Evolutionary conservation across 2,888 invertebrate genomes (phyloP).

Genomic region (Schrankia costaestrigalis): DNA sequence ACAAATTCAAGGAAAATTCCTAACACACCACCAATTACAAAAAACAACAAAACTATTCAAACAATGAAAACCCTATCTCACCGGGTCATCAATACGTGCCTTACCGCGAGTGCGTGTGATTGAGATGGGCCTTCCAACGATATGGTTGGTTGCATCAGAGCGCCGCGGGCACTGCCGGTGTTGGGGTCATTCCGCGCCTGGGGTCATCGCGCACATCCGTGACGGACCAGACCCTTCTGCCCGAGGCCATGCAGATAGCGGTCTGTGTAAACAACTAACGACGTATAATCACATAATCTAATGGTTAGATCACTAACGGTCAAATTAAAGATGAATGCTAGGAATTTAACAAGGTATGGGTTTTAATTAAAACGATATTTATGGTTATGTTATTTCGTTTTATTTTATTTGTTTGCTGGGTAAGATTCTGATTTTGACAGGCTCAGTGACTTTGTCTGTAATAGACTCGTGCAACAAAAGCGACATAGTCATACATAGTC

Average conservation of each 20-base stretch:
- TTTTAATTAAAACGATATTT: not conserved
- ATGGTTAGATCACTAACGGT: conserved; percentile 13
- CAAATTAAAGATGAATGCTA: conserved; percentile 1
- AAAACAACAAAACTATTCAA: too few species aligned
- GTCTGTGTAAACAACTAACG: conserved; percentile 21
- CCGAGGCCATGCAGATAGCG: conserved; percentile 39
- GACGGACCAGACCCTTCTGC: conserved; percentile 24
- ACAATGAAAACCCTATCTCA: too few species aligned
- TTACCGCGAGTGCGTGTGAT: conserved; percentile 17
- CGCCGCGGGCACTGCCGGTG: conserved; percentile 26
- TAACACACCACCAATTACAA: too few species aligned
- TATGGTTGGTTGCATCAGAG: conserved; percentile 28
- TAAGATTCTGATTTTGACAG: too few species aligned
- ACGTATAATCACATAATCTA: conserved; percentile 19
- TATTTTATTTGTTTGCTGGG: too few species aligned
- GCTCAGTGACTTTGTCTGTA: too few species aligned
- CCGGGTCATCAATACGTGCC: conserved; percentile 8
- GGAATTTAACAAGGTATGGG: too few species aligned
- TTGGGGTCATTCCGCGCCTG: conserved; percentile 37
- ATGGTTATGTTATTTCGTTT: not conserved
- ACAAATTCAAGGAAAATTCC: too few species aligned
- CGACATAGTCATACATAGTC: too few species aligned
- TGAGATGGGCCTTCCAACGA: conserved; percentile 18
- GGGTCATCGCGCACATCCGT: conserved; percentile 37
- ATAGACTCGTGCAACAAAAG: too few species aligned